These are phyloP conservation scores for Siniperca scherzeri DNA, from an alignment of 2,797 vertebrate genomes.

Conservation along the genomic window DNA sequence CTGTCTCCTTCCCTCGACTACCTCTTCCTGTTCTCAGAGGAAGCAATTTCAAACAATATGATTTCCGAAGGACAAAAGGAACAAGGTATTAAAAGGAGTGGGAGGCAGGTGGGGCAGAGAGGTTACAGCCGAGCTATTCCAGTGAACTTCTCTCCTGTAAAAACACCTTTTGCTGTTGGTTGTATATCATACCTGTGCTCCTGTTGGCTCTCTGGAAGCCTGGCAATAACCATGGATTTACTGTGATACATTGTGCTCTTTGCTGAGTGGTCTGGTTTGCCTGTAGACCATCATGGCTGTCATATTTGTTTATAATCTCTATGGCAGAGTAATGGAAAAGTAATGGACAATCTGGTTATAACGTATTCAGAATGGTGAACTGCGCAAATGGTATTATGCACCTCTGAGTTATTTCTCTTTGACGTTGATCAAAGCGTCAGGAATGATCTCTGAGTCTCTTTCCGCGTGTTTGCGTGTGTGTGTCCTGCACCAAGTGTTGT, in stretches of 20 bases:
- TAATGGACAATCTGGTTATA: conserved; percentile 62
- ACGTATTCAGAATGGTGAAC: conserved; percentile 36
- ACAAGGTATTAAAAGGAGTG: conserved; percentile 64
- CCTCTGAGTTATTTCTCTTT: conserved; percentile 51
- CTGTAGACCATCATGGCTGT: conserved; percentile 75
- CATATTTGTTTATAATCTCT: conserved; percentile 77
- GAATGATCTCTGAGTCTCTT: neutral
- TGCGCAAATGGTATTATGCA: conserved; percentile 33
- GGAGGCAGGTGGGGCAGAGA: neutral
- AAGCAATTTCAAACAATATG: conserved; percentile 87
- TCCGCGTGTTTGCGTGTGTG: neutral
- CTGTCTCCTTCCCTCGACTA: conserved; percentile 58
- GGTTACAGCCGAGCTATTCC: neutral
- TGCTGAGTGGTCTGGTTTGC: conserved; percentile 47
- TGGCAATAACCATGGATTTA: conserved; percentile 69
- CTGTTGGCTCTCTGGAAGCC: conserved; percentile 13
- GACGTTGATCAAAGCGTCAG: conserved; percentile 37
- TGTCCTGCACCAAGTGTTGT: conserved; percentile 1
- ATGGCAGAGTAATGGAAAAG: conserved; percentile 61
- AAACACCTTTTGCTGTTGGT: conserved; percentile 1
- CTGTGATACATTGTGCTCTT: conserved; percentile 39
- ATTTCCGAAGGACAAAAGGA: conserved; percentile 79
- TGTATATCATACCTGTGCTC: conserved; percentile 26
- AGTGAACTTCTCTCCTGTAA: neutral
- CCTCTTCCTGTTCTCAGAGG: conserved; percentile 80